Base-by-base conservation (phyloP, 1,140 invertebrate genomes). In the Holcopasites calliopsidis region DNA sequence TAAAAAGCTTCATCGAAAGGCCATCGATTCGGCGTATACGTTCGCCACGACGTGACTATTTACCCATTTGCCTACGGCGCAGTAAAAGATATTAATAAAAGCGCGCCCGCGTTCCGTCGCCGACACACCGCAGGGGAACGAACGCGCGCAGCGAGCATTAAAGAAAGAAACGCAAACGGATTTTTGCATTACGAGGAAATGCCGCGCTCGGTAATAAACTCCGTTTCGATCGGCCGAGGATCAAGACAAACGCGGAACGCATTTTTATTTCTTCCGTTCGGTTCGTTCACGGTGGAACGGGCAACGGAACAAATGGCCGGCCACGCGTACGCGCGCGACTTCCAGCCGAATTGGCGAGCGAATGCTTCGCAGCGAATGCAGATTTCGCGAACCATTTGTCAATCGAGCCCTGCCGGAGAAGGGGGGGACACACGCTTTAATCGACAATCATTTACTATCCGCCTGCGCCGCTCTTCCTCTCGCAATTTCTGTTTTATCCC, bases 371-470 rank as follows among this genome's bases (percentile, higher is more conserved):
- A 89, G 60, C 80, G 81, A 88, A 89, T 88, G 88, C 87, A 90
- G 89, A 90, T 90, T 85, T 88, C 85, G 84, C 80, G 71, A 84
- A 84, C 85, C 87, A 90, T 90, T 90, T 89, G 87, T 90, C 89
- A 89, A 89, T 89, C 84, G 81, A 79, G 73, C 54, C n/a, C n/a
- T n/a, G 42, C 10, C 71, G 61, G 31, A 61, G 52, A 69, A 54
- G 55, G 70, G 69, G 80, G 84, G 81, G 87, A 86, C 82, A 88
- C n/a, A n/a, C n/a, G n/a, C 87, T 90, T 90, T 90, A 90, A 90
- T 90, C 86, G 89, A 87, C 89, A 79, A 88, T 89, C 88, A 90
- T 90, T 90, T 88, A 90, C 88, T 89, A 86, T 83, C 84, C 76
- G 65, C 42, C 60, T 61, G 60, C 49, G 35, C 60, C 23, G 18